A percentile compares a stretch with the other conserved stretches of the same genome.
Conservation (phyloP, 2,113 vertebrate species). For the Laticauda laticaudata region DNA sequence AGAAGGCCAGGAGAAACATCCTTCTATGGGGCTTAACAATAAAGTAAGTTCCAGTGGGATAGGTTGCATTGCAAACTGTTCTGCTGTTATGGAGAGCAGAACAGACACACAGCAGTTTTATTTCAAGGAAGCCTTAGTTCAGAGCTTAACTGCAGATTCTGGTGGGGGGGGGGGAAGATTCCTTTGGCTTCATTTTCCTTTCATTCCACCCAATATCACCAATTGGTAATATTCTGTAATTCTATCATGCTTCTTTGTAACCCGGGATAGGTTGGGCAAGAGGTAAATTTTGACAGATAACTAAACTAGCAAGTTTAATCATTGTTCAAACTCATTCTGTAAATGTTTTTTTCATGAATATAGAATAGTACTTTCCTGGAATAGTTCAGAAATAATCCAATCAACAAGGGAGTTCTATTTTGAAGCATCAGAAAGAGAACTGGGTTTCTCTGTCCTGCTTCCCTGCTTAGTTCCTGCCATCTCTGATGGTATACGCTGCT, state of each 20-base stretch:
- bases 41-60: background rate
- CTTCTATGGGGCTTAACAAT: background rate
- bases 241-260: background rate
- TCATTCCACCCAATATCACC: background rate
- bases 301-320: background rate
- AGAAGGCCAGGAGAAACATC: background rate
- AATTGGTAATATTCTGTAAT: background rate
- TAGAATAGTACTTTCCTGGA: background rate
- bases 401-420: background rate
- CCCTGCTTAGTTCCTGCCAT: background rate
- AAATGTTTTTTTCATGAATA: background rate
- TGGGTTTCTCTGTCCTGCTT: background rate
- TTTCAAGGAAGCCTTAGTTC: background rate
- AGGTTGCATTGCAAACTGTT: background rate
- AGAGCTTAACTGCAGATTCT: background rate
- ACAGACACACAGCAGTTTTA: background rate
- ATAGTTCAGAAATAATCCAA: background rate
- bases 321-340: background rate
- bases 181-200: background rate
- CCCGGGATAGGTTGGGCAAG: background rate
- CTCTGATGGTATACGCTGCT: background rate
- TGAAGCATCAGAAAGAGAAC: background rate
- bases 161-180: background rate
- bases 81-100: background rate
- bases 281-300: background rate